Base-by-base conservation (phyloP, 1,140 invertebrate species). In the Aphaenogaster ashmeadi region DNA sequence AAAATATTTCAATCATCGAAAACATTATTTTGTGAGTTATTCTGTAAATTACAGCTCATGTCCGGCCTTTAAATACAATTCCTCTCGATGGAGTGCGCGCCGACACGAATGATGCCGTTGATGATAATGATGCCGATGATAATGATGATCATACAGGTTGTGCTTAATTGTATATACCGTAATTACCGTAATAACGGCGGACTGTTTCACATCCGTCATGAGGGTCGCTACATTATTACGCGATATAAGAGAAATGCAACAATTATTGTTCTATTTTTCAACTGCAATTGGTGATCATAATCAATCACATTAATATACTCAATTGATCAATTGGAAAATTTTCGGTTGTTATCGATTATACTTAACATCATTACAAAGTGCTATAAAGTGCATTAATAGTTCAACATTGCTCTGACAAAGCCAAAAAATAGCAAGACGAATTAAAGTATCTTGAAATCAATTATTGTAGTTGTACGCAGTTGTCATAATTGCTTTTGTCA, bases 21-120 rank as follows among this genome's bases (percentile, higher is more conserved):
- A 60, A 38, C 41, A 87, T 90, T 54, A 88, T 91, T 87, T 88
- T 88, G 74, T 64, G 83, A 89, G 75, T 91, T 91, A 91, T 91
- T 87, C 52, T 77, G 33, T 50, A 91, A 89, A 91, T 91, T 91
- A 91, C n/a, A 91, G 87, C n/a, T 50, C 36, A 72, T 36, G 8
- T 66, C 9, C 36, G 52, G 44, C 15, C 38, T 89, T 90, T 89
- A 84, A 87, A 89, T 89, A 67, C 64, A 78, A 84, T 84, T 74
- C 75, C 89, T 66, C 71, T 64, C 62, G 69, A 13, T 21, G 47
- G 44, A 62, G 47, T 47, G 44, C 41, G 11, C 9, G 18, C 11
- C 52, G 9, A 47, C 6, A 62, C 9, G 69, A 80, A 80, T 36
- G 56, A 56, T 64, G 78, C 18, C 36, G 77, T 64, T 66, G 41